Percentiles rank a stretch among this genome's conserved stretches.
phyloP scores from a whole-genome alignment of 2,797 vertebrate genomes.

The Dicrostonyx torquatus region DNA sequence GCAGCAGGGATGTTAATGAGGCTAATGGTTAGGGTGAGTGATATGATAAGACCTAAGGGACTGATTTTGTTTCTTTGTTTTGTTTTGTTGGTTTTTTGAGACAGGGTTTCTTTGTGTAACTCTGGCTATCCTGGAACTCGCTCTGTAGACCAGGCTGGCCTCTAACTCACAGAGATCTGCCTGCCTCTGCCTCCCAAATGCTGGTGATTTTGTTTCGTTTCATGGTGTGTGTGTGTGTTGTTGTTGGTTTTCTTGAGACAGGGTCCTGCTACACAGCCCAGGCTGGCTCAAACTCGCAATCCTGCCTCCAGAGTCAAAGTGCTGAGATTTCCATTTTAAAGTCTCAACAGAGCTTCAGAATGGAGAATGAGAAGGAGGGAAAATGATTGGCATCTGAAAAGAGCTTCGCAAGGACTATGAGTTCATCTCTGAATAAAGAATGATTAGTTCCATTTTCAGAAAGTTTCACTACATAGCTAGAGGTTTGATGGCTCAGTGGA shows the following conservation, averaged over 20 bases:
- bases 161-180: neutral
- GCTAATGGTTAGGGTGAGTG: neutral
- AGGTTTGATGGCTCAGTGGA: neutral
- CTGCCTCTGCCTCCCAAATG: neutral
- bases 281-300: neutral
- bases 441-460: slow-evolving; percentile 31
- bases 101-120: neutral
- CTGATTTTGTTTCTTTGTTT: neutral
- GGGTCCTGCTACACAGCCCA: neutral
- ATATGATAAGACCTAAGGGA: neutral
- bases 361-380: neutral
- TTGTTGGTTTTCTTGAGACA: neutral
- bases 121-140: neutral
- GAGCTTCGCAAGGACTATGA: slow-evolving; percentile 14
- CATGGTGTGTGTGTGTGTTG: neutral
- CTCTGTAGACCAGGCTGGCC: neutral
- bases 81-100: neutral
- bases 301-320: neutral
- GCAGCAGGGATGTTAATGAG: neutral
- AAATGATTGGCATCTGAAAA: neutral
- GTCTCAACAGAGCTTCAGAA: neutral
- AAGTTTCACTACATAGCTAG: slow-evolving; percentile 3
- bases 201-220: neutral
- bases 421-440: neutral
- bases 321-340: neutral